Percentiles rank a stretch among this genome's conserved stretches.
These are phyloP conservation scores for Mionectes macconnelli DNA, from an alignment of 2,113 vertebrate species.

Conservation along the genomic window DNA sequence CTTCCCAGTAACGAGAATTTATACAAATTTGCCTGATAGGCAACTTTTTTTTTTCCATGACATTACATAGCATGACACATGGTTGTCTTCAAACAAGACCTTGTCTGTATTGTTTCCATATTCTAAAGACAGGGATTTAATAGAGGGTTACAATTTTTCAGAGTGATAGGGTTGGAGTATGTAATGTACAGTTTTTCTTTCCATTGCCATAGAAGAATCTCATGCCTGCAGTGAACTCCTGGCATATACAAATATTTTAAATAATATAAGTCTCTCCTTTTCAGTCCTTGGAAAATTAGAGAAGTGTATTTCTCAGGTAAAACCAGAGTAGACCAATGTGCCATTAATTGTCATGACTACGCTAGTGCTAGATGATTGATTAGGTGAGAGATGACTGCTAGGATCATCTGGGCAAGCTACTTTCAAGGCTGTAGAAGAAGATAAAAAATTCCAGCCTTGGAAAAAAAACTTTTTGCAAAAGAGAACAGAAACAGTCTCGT, in stretches of 20 bases:
- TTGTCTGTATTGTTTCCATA: background rate
- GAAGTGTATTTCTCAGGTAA: background rate
- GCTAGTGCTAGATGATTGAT: background rate
- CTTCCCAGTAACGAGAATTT: background rate
- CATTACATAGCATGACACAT: background rate
- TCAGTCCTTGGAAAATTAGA: background rate
- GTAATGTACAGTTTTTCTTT: background rate
- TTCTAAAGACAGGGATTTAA: background rate
- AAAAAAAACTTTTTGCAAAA: background rate
- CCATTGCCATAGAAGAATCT: background rate
- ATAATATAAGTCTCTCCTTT: background rate
- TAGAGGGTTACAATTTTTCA: background rate
- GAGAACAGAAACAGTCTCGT: background rate
- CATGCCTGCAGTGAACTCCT: background rate
- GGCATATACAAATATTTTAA: conserved; percentile 35
- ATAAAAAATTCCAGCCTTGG: background rate
- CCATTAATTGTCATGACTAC: background rate
- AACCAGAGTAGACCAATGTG: background rate
- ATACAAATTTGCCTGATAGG: background rate
- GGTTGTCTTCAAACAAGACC: background rate
- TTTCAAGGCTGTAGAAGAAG: background rate
- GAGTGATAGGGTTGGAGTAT: background rate
- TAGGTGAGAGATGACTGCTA: background rate
- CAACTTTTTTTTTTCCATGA: background rate
- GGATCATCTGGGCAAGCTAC: background rate